phyloP scores from a whole-genome alignment of 2,113 vertebrate genomes.

The Sorex fumeus region DNA sequence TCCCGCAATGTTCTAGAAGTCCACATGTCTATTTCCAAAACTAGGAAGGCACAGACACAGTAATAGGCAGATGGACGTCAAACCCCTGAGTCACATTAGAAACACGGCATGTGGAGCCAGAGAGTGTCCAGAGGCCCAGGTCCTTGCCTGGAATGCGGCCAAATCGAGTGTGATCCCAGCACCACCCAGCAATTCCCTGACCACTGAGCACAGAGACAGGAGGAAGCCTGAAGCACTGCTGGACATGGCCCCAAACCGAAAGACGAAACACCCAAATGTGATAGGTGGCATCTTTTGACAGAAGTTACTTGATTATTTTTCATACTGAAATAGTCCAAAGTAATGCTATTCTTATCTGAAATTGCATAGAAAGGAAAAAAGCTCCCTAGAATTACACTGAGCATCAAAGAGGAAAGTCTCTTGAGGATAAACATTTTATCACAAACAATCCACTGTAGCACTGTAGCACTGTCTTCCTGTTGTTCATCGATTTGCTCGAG shows the following conservation, averaged over 20 bases:
- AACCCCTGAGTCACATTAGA: conserved; percentile 22
- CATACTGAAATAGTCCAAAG: conserved; percentile 35
- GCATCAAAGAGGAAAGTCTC: conserved; percentile 4
- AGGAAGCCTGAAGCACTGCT: too few relatives aligned
- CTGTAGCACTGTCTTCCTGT: too few relatives aligned
- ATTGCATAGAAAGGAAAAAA: not conserved
- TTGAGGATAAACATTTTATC: not conserved
- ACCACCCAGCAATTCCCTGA: too few relatives aligned
- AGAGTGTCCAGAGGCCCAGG: too few relatives aligned
- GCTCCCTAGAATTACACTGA: conserved; percentile 16
- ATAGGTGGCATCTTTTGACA: not conserved
- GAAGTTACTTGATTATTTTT: not conserved
- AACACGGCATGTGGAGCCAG: too few relatives aligned
- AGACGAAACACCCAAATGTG: not conserved
- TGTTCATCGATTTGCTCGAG: too few relatives aligned
- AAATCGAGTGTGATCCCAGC: too few relatives aligned
- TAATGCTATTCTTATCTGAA: conserved; percentile 11
- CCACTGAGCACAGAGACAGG: too few relatives aligned
- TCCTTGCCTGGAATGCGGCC: too few relatives aligned
- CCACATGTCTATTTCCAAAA: conserved; percentile 35
- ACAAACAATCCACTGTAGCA: not conserved
- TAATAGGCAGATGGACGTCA: not conserved
- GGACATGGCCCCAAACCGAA: too few relatives aligned
- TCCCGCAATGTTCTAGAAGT: not conserved
- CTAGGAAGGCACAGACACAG: not conserved